A percentile compares a stretch with the other conserved stretches of the same genome.
phyloP scores from a whole-genome alignment of 1,140 invertebrate genomes.

The Acromyrmex echinatior region DNA sequence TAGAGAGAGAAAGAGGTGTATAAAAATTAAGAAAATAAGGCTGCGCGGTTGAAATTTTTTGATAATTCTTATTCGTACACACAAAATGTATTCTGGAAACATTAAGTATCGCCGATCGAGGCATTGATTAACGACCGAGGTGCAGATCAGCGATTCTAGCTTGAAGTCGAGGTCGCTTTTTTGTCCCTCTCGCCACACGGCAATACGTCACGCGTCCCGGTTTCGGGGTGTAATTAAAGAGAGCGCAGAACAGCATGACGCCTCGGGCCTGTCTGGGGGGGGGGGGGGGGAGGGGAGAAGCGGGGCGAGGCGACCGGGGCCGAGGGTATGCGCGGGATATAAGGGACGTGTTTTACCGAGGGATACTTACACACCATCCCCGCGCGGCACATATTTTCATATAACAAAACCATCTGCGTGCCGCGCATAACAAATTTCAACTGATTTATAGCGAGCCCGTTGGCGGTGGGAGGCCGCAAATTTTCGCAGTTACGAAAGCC shows the following conservation, averaged over 20 bases:
- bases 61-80: not conserved
- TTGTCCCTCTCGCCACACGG: constrained; percentile 77
- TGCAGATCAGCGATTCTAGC: constrained; percentile 53
- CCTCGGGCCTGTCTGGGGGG: constrained; percentile 79
- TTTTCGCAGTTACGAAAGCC: constrained; percentile 74
- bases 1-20: too few relatives aligned
- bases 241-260: constrained; percentile 85
- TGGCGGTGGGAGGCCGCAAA: constrained; percentile 74
- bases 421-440: constrained; percentile 87
- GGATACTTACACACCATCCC: constrained; percentile 86
- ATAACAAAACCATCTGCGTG: constrained; percentile 88
- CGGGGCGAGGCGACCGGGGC: constrained; percentile 69
- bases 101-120: constrained; percentile 36
- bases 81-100: not conserved
- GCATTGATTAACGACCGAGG: constrained; percentile 63
- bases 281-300: too few relatives aligned
- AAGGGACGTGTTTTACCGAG: constrained; percentile 86
- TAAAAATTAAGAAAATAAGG: not conserved
- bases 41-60: not conserved
- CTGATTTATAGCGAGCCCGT: constrained; percentile 85
- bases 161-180: constrained; percentile 69
- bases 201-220: constrained; percentile 83
- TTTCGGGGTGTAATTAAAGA: constrained; percentile 85
- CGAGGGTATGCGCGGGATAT: constrained; percentile 81
- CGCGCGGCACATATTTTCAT: constrained; percentile 87